These are phyloP conservation scores for Tenthredo distinguenda DNA, from an alignment of 2,888 invertebrate species.

Conservation along the genomic window DNA sequence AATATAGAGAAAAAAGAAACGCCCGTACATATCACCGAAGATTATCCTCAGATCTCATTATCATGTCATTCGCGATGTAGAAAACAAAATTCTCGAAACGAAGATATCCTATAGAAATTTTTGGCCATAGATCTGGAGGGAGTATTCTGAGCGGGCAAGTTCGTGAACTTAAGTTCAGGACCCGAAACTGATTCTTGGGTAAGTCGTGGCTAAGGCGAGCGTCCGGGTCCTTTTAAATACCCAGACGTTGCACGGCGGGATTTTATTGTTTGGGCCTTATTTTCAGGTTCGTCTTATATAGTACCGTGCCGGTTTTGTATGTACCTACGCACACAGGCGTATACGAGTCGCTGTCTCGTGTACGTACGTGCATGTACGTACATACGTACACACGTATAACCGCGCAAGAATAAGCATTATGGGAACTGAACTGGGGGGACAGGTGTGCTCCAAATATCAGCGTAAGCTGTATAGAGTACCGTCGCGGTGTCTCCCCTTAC, in stretches of 20 bases:
- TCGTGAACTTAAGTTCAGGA: conserved; percentile 6
- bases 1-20: background rate
- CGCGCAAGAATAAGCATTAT: conserved; percentile 49
- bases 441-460: conserved; percentile 73
- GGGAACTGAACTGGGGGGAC: conserved; percentile 61
- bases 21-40: background rate
- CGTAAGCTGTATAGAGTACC: conserved; percentile 50
- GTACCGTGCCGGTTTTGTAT: conserved; percentile 38
- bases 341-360: conserved; percentile 54
- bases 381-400: conserved; percentile 57
- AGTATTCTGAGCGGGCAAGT: background rate
- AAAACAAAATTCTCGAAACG: background rate
- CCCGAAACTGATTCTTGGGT: conserved; percentile 22
- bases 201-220: background rate
- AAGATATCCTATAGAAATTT: background rate
- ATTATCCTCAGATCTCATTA: background rate
- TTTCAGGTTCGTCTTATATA: conserved; percentile 66
- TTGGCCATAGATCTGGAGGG: background rate
- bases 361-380: background rate
- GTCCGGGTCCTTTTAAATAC: conserved; percentile 51
- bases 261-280: conserved; percentile 72
- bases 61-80: background rate
- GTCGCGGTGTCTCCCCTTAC: conserved; percentile 58
- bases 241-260: conserved; percentile 46
- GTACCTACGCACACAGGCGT: conserved; percentile 16